Base-by-base conservation (phyloP, 1,140 invertebrate species). In the Listronotus bonariensis region DNA sequence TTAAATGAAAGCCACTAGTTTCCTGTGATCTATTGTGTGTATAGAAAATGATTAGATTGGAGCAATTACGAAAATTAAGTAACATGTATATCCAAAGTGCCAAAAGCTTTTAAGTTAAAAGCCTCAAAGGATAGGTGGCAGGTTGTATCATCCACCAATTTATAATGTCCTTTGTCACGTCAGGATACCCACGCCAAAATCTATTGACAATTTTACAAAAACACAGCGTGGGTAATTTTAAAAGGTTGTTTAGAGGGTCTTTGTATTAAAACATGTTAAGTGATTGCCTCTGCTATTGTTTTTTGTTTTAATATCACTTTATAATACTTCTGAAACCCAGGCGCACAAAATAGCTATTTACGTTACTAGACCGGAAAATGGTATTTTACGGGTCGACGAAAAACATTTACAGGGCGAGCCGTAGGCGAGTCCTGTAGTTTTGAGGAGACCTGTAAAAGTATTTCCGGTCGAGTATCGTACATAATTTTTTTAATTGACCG, bases 101-200 rank as follows among this genome's bases (percentile, higher is more conserved):
- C 62, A 73, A 76, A 74, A 75, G 74, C 76, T 76, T 77, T 77
- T 74, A 77, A 60, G 26, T 57, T 76, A 72, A 77, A 77, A 77
- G 75, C 72, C 40, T 34, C 32, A 52, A 70, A 67, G 52, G 45
- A 48, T 67, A 68, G 70, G 72, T 75, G 64, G 68, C 68, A 71
- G 53, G 17, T 61, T 54, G 73, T 74, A 68, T 66, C 74, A 71
- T 49, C 54, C 71, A 63, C 62, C 71, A 55, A 59, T 68, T 69
- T 68, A 52, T 65, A 64, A 67, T 68, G 57, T 59, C 42, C 55
- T 56, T 65, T 57, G 65, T 61, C 55, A 65, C 65, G 61, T 69
- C 48, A 55, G 48, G 14, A 54, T 48, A 60, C 36, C 48, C 57
- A 51, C 46, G 57, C 45, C 17, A 60, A 60, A 60, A 60, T 52